phyloP scores from a whole-genome alignment of 2,888 invertebrate species.

The Oxyteleia sp. region DNA sequence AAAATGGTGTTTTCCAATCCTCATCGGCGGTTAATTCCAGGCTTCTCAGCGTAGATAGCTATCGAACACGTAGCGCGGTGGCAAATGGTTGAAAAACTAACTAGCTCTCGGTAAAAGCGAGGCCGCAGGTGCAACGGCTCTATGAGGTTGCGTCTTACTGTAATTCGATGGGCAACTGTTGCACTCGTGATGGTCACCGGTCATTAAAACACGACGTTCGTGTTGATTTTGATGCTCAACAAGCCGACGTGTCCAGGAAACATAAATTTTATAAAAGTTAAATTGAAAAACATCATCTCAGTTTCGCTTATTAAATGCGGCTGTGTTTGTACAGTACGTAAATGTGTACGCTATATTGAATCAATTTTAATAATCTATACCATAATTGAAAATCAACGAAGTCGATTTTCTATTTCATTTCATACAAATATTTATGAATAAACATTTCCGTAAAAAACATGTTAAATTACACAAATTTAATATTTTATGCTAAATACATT shows the following conservation, averaged over 20 bases:
- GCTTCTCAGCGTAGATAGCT: conserved; percentile 33
- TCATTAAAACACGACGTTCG: conserved; percentile 50
- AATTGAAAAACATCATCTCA: conserved; percentile 13
- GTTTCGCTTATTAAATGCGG: background rate
- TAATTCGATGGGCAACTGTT: conserved; percentile 54
- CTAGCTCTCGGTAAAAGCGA: conserved; percentile 38
- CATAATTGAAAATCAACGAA: too few species aligned
- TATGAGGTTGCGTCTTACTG: conserved; percentile 34
- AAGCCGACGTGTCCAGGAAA: conserved; percentile 38
- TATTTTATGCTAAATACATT: too few species aligned
- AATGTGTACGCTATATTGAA: too few species aligned
- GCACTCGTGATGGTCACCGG: conserved; percentile 42
- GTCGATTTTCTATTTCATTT: too few species aligned
- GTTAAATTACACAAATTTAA: too few species aligned
- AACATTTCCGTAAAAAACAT: too few species aligned
- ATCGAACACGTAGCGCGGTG: conserved; percentile 51
- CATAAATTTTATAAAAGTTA: conserved; percentile 33
- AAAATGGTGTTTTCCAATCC: conserved; percentile 40
- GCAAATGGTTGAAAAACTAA: conserved; percentile 63
- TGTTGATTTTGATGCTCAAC: conserved; percentile 45
- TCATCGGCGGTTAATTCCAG: conserved; percentile 13
- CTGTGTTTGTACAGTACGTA: too few species aligned
- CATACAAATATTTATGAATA: too few species aligned
- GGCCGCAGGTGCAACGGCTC: conserved; percentile 56
- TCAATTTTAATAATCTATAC: too few species aligned